These are phyloP conservation scores for Leistus spinibarbis DNA, from an alignment of 2,888 invertebrate genomes.

Conservation along the genomic window DNA sequence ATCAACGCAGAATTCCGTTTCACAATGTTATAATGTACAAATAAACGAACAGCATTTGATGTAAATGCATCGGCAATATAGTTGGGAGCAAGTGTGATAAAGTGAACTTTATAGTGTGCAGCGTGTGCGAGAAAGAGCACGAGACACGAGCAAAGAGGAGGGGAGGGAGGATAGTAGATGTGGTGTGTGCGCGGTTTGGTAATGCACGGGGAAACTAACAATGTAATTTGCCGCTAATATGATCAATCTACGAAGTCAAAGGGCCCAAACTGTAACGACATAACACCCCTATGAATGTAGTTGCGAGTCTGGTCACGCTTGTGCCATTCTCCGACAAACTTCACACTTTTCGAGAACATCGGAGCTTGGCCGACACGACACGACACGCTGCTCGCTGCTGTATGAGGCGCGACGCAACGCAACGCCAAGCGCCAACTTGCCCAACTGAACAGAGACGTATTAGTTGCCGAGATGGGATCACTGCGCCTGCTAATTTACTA, in stretches of 20 bases:
- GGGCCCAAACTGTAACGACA: constrained; percentile 44
- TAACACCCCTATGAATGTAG: constrained; percentile 45
- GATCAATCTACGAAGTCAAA: constrained; percentile 47
- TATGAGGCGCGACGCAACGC: constrained; percentile 5
- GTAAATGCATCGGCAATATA: neutral
- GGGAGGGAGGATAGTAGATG: neutral
- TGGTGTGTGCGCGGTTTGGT: constrained; percentile 27
- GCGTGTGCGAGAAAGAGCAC: neutral
- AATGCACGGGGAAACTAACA: constrained; percentile 42
- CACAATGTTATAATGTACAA: neutral
- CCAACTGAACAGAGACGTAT: neutral
- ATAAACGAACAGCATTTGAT: neutral
- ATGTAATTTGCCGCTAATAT: constrained; percentile 50
- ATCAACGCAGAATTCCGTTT: neutral
- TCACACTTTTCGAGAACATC: constrained; percentile 48
- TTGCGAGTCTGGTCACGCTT: constrained; percentile 52
- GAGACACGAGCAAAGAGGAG: neutral
- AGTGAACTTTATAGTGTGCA: neutral
- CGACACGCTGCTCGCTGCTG: constrained; percentile 2
- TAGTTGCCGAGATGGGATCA: neutral
- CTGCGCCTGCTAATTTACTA: neutral
- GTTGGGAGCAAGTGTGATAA: neutral
- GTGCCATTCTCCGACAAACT: constrained; percentile 54
- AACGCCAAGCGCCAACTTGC: too few species aligned
- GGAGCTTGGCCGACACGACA: constrained; percentile 2